Evolutionary conservation across 2,888 invertebrate species (phyloP), one percentile per base, ranked within the genome.

Genomic region (Nephrocerus scutellatus): DNA sequence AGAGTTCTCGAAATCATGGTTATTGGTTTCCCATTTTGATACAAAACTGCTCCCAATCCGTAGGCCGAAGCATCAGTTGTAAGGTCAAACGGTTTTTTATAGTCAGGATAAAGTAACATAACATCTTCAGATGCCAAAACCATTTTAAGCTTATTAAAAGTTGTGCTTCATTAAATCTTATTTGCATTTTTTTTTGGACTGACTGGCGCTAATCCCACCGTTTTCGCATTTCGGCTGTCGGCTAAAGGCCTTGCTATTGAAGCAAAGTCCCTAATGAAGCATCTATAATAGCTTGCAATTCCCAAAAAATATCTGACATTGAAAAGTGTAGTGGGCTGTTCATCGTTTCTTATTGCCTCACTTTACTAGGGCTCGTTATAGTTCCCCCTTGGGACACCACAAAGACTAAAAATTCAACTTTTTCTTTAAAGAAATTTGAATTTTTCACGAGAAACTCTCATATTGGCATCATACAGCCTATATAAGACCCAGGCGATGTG

Each of bases 381-480:
- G n/a, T n/a, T n/a, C n/a, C n/a, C n/a, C n/a, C n/a, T n/a, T n/a
- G n/a, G n/a, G n/a, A n/a, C n/a, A n/a, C n/a, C n/a, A 7, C 16
- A 8, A 12, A 10, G 13, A 15, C 7, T 15, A 6, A 8, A 2
- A 9, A 7, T 30, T 15, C 12, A 30, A 15, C 6, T 16, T 30
- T 6, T 30, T 2, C 2, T n/a, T 41, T 35, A 13, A 44, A 46
- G 33, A 44, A 48, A 6, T 44, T n/a, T 7, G 44, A 33, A n/a
- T 32, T 44, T 48, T 7, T 43, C 40, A 24, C 42, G 21, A 2
- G 40, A 44, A 10, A 39, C 38, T 28, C 42, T 46, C 43, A 47
- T 43, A 20, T 45, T 44, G 8, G 46, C 41, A 5, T 39, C 32
- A 21, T 31, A 32, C 15, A 48, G 32, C 8, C 18, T 37, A 14